Conservation (phyloP, 2,888 invertebrate species). For the Dugesia japonica region DNA sequence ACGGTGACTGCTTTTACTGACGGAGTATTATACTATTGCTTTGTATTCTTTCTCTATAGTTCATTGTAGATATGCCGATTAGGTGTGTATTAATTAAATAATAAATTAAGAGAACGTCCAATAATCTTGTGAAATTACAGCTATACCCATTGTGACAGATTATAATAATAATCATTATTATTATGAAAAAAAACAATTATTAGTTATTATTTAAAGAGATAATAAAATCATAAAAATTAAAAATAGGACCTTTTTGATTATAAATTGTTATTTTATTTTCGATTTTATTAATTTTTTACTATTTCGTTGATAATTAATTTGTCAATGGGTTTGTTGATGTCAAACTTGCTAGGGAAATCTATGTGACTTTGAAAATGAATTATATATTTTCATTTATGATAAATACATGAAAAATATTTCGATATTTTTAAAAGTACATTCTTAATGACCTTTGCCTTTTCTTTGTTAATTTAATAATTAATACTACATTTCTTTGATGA, state of each 20-base stretch:
- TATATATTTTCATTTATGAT: not conserved
- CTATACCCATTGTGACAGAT: conserved; percentile 11
- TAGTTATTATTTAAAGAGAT: conserved; percentile 4
- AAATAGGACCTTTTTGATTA: not conserved
- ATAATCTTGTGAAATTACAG: conserved; percentile 11
- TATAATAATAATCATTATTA: not conserved
- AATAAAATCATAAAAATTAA: conserved; percentile 3
- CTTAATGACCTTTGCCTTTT: too few relatives aligned
- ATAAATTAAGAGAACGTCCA: conserved; percentile 16
- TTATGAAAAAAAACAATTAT: not conserved
- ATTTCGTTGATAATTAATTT: not conserved
- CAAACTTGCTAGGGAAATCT: not conserved
- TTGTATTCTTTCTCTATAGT: not conserved
- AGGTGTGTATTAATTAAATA: conserved; percentile 15
- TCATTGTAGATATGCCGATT: not conserved
- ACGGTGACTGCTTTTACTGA: conserved; percentile 16
- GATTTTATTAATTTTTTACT: not conserved
- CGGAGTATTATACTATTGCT: conserved; percentile 16
- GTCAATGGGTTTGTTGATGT: not conserved
- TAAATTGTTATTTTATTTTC: conserved; percentile 12
- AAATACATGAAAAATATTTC: too few relatives aligned
- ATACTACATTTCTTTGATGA: too few relatives aligned
- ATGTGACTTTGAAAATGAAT: not conserved
- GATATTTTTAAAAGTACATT: too few relatives aligned
- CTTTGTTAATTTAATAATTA: too few relatives aligned